Evolutionary conservation across 2,113 vertebrate species (phyloP), one percentile per base, ranked within the genome.

Genomic region (Cairina moschata): DNA sequence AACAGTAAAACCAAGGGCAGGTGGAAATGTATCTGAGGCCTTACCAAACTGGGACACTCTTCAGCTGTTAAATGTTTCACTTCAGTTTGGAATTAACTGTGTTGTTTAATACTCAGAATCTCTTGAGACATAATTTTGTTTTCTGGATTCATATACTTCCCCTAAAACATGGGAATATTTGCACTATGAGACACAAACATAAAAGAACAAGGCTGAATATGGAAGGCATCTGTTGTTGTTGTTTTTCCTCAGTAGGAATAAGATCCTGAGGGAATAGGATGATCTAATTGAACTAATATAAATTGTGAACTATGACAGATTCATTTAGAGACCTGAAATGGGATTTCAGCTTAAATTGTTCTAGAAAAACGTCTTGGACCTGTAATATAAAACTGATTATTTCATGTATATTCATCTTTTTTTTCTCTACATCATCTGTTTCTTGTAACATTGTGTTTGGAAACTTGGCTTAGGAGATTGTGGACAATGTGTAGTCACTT

Each of bases 281-380:
- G 48, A 81, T 60, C 52, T 88, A 55, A 77, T 36, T 68, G 71
- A 60, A 56, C 56, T 80, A 80, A 94, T 66, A 74, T 25, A 91
- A 94, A 83, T 62, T 59, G 58, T 76, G 75, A 95, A 86, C 46
- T 81, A 48, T 86, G 80, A 74, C 56, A 92, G n/a, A 59, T 81
- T 81, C 17, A 86, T 90, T 86, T 92, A 59, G 73, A 77, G 63
- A 71, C 31, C 23, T 88, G 60, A 81, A 83, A 77, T 29, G 50
- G 7, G 13, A 13, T 63, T 93, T 18, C 38, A 62, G 28, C 32
- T 74, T 78, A 38, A 52, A 87, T 83, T 72, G 25, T 17, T 74
- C 17, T 56, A 17, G 28, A 58, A 79, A 48, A 46, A 36, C 8
- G 21, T 92, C 36, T 75, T 88, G 22, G n/a, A 80, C 11, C 17